Conservation (phyloP, 2,888 invertebrate genomes). For the Rutpela maculata region DNA sequence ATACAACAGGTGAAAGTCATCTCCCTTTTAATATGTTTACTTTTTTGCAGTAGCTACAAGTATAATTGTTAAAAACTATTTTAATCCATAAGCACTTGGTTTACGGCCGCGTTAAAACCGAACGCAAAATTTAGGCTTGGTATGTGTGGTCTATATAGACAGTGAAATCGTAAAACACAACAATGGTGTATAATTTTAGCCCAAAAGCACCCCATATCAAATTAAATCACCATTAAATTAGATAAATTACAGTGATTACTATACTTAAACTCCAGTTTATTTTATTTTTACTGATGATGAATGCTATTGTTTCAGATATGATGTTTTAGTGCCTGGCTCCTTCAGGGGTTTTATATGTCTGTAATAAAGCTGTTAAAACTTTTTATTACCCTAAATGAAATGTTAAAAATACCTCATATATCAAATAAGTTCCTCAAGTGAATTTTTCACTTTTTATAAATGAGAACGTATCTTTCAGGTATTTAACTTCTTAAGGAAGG, state of each 20-base stretch:
- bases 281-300: conserved; percentile 48
- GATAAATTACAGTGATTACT: conserved; percentile 46
- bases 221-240: conserved; percentile 50
- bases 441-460: conserved; percentile 5
- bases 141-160: conserved; percentile 27
- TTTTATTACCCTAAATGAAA: conserved; percentile 51
- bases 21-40: not conserved
- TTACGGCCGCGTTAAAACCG: conserved; percentile 2
- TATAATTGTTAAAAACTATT: not conserved
- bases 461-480: not conserved
- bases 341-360: conserved; percentile 54
- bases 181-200: conserved; percentile 28
- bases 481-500: not conserved
- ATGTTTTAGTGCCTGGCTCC: conserved; percentile 53
- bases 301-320: conserved; percentile 55
- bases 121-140: conserved; percentile 6
- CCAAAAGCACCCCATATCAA: conserved; percentile 46
- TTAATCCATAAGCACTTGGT: not conserved
- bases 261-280: conserved; percentile 47
- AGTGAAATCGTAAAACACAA: conserved; percentile 24
- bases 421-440: conserved; percentile 33
- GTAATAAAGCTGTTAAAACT: conserved; percentile 55
- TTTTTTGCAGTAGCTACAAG: not conserved
- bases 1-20: no score
- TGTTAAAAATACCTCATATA: conserved; percentile 51